Evolutionary conservation across 2,888 invertebrate genomes (phyloP).

Genomic region (Vandiemenella viatica): DNA sequence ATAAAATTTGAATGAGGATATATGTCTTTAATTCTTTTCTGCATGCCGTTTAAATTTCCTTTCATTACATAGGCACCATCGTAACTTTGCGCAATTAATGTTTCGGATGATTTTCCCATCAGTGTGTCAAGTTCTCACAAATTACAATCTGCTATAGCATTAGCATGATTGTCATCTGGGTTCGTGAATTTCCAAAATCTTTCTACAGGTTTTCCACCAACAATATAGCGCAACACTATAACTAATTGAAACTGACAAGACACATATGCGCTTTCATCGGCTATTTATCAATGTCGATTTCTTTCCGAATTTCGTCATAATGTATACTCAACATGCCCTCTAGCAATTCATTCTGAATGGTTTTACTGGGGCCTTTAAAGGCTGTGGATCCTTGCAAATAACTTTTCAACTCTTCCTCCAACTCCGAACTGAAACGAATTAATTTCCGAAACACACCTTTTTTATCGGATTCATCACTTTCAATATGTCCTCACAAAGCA

Average conservation of each 20-base stretch:
- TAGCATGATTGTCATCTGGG: neutral
- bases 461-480: neutral
- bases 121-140: neutral
- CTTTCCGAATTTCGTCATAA: no score
- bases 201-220: neutral
- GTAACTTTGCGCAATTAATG: neutral
- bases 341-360: neutral
- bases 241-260: neutral
- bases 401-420: neutral
- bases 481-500: no score
- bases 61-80: no score
- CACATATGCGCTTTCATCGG: neutral
- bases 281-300: no score
- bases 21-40: no score
- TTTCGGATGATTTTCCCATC: neutral
- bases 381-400: neutral
- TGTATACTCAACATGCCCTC: no score
- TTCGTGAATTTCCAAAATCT: neutral
- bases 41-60: no score
- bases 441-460: neutral
- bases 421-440: neutral
- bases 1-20: no score
- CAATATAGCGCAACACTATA: neutral
- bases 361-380: neutral
- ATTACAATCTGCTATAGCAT: no score